These are phyloP conservation scores for Hyles euphorbiae DNA, from an alignment of 1,140 invertebrate species.

Conservation along the genomic window DNA sequence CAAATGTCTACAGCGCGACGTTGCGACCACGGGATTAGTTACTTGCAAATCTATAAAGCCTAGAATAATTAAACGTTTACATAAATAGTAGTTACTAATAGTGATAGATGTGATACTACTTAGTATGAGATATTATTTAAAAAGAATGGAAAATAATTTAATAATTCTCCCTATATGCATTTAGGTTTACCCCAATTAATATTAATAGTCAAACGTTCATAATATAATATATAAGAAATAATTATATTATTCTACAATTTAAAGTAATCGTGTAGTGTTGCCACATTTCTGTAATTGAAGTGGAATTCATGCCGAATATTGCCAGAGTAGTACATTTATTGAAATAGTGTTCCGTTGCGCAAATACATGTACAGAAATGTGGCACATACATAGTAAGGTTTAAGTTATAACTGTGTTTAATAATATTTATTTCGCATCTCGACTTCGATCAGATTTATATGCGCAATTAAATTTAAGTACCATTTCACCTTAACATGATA, in stretches of 20 bases:
- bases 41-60: conserved; percentile 2
- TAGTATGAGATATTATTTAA: conserved; percentile 42
- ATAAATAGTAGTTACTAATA: conserved; percentile 41
- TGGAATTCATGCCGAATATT: conserved; percentile 33
- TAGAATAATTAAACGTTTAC: conserved; percentile 24
- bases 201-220: conserved; percentile 41
- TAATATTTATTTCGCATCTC: conserved; percentile 31
- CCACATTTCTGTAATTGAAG: conserved; percentile 37
- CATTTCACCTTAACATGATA: neutral
- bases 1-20: too few species aligned
- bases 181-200: conserved; percentile 45
- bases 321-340: conserved; percentile 26
- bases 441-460: conserved; percentile 5
- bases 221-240: conserved; percentile 36
- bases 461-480: conserved; percentile 10
- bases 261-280: conserved; percentile 35
- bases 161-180: conserved; percentile 48
- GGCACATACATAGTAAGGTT: conserved; percentile 30
- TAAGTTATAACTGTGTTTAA: conserved; percentile 38
- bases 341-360: conserved; percentile 14
- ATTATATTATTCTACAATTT: conserved; percentile 31
- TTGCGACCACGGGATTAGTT: too few species aligned
- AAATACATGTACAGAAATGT: conserved; percentile 33
- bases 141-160: conserved; percentile 40
- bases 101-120: conserved; percentile 63